These are phyloP conservation scores for Cossypha heuglini DNA, from an alignment of 2,797 vertebrate species.

Conservation along the genomic window DNA sequence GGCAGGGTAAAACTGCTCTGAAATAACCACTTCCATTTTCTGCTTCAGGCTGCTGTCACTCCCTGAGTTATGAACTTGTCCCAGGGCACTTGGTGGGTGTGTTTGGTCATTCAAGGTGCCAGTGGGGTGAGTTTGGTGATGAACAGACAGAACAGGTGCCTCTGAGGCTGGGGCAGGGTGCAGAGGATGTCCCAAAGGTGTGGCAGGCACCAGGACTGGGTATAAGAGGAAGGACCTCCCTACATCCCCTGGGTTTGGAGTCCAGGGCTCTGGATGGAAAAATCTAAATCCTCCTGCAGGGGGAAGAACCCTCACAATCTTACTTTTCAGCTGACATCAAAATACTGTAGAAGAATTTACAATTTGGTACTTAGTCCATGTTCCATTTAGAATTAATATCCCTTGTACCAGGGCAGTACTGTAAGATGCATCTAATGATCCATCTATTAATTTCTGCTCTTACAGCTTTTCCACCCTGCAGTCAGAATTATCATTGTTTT, in stretches of 20 bases:
- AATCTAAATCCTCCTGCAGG: neutral
- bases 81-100: neutral
- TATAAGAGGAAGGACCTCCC: neutral
- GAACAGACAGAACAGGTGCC: neutral
- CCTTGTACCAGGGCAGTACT: neutral
- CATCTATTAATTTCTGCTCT: neutral
- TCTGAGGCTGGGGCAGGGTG: neutral
- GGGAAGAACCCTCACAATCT: neutral
- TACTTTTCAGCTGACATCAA: neutral
- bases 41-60: neutral
- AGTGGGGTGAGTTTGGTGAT: neutral
- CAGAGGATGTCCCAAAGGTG: neutral
- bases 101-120: neutral
- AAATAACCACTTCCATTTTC: neutral
- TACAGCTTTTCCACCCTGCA: neutral
- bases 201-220: neutral
- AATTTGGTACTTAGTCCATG: neutral
- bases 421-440: neutral
- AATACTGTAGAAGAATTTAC: neutral
- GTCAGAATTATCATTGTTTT: neutral
- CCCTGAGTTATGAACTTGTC: neutral
- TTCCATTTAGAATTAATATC: neutral
- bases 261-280: neutral
- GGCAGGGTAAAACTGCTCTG: neutral
- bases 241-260: neutral